Conservation (phyloP, 2,888 invertebrate species). For the Apamea sordens region DNA sequence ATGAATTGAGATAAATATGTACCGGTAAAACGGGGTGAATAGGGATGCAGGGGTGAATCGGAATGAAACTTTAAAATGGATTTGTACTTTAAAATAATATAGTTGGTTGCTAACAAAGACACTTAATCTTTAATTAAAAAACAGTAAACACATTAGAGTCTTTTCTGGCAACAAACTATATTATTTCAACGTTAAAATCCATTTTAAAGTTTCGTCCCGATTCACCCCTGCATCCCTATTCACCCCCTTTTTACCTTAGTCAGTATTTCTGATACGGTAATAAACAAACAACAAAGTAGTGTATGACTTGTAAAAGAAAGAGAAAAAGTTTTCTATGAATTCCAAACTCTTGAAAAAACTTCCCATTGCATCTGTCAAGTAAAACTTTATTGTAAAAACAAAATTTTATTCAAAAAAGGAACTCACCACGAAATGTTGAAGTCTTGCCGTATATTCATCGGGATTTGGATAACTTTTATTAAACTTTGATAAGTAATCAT, state of each 20-base stretch:
- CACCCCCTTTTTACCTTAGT: no score
- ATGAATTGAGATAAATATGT: constrained; percentile 16
- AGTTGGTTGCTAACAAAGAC: no score
- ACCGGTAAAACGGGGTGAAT: no score
- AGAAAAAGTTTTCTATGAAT: not conserved
- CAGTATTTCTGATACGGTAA: constrained; percentile 23
- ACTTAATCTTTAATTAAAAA: no score
- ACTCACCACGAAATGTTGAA: constrained; percentile 89
- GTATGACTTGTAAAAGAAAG: not conserved
- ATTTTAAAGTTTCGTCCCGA: no score
- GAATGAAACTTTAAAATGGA: no score
- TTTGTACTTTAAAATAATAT: no score
- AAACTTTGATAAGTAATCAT: constrained; percentile 87
- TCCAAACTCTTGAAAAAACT: constrained; percentile 2
- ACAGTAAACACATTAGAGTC: no score
- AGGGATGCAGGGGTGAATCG: no score
- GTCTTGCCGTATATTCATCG: constrained; percentile 87
- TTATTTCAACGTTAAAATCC: no score
- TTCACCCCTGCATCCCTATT: no score
- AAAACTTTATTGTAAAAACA: not conserved
- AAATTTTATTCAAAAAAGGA: not conserved
- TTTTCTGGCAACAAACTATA: no score
- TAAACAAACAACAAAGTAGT: constrained; percentile 40
- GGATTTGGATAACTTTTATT: constrained; percentile 89
- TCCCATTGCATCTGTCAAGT: not conserved